Base-by-base conservation (phyloP, 2,113 vertebrate species). In the Hiodon tergisus region DNA sequence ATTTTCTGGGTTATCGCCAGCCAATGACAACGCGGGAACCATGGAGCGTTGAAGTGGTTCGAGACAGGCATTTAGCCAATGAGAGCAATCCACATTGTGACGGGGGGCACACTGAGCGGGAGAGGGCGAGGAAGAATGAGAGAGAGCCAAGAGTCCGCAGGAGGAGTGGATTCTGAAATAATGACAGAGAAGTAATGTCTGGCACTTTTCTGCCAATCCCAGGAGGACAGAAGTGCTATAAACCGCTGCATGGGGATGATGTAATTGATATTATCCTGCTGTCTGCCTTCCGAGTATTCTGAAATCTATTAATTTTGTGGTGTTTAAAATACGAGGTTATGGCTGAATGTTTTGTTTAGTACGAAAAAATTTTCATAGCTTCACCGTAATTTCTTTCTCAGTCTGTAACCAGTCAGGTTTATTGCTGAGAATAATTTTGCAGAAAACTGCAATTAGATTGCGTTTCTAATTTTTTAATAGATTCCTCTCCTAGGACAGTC, bases 41-140 rank as follows among this genome's bases (percentile, higher is more conserved):
- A 71, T 65, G 81, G 75, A 84, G 79, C 65, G 80, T 81, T 81
- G 68, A 79, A 79, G 71, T 82, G 83, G 82, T 82, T 86, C 65
- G 84, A 87, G 82, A 87, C 87, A 83, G 80, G 85, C 81, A 46
- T 72, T 73, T 77, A 87, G 78, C 78, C 80, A 82, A 81, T 78
- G 74, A 81, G 79, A 71, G 13, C 59, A 13, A 3, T 50, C 61
- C 52, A 8, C 52, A 67, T 71, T 70, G 31, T 60, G 17, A 31
- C 46, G 46, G 31, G 55, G 50, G 54, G 55, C 61, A 54, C 69
- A 58, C 16, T 52, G 61, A 65, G 61, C 58, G 54, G 67, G 51
- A 76, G 71, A 69, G 51, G 13, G 67, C 72, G 51, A 62, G 61
- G 65, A 74, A 70, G 71, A 78, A 63, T 46, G 67, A 77, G 4